These are phyloP conservation scores for Vanessa cardui DNA, from an alignment of 2,888 invertebrate genomes.

Conservation along the genomic window DNA sequence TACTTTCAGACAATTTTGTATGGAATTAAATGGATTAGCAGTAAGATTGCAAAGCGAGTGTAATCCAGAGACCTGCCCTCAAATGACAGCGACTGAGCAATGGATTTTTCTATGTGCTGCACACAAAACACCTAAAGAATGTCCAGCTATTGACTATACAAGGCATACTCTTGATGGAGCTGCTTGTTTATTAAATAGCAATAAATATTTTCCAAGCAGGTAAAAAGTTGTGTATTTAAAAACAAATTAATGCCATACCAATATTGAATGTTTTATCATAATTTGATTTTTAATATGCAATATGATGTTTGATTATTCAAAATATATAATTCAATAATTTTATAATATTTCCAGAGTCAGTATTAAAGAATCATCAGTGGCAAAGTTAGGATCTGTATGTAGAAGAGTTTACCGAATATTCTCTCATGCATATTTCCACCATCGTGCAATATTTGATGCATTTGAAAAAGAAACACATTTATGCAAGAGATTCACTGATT, in stretches of 20 bases:
- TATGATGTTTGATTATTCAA: not conserved
- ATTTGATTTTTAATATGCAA: too few relatives aligned
- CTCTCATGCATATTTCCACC: constrained; percentile 99
- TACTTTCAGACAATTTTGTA: constrained; percentile 94
- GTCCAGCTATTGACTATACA: constrained; percentile 99
- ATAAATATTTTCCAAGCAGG: constrained; percentile 99
- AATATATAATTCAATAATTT: constrained; percentile 6
- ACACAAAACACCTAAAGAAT: constrained; percentile 99
- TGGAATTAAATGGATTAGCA: constrained; percentile 99
- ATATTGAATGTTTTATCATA: not conserved
- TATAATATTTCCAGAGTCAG: constrained; percentile 89
- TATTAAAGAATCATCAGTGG: constrained; percentile 99
- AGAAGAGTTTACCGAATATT: constrained; percentile 99
- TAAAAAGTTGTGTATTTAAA: constrained; percentile 56
- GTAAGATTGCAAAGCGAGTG: constrained; percentile 98
- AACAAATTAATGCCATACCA: not conserved
- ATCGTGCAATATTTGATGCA: constrained; percentile 97
- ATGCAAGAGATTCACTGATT: constrained; percentile 97
- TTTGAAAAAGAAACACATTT: constrained; percentile 98
- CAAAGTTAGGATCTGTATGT: constrained; percentile 99
- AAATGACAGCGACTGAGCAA: constrained; percentile 99
- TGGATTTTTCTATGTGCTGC: constrained; percentile 99
- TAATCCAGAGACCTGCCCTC: constrained; percentile 97
- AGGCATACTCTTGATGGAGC: constrained; percentile 99
- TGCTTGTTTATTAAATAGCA: constrained; percentile 98